Evolutionary conservation across 2,888 invertebrate species (phyloP), one percentile per base, ranked within the genome.

Genomic region (Gymnocheta viridis): DNA sequence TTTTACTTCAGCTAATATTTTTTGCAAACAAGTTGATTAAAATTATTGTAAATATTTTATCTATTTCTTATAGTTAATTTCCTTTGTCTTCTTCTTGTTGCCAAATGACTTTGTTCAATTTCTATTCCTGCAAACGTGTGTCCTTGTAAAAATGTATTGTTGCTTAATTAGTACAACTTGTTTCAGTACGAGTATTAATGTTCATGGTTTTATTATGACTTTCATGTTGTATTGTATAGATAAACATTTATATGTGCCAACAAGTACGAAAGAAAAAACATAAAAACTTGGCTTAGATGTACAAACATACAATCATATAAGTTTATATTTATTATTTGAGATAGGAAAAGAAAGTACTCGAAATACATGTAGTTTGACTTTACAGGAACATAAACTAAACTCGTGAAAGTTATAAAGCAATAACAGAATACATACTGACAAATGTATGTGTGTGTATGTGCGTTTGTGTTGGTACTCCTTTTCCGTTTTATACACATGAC

Each of bases 101-200:
- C 22, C n/a, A 67, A 49, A 35, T 51, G 14, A 29, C 62, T 41
- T 4, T 12, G 5, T 27, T 44, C 14, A 32, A 29, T 66, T 27
- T n/a, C 4, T 44, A 4, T 19, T 29, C 6, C 7, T n/a, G 2
- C 12, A 5, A 17, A 7, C 17, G 12, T 66, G 14, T 47, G 32
- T n/a, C 24, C 35, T 60, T 35, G 60, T 12, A 19, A 32, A 24
- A 44, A 24, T 64, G 29, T 49, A 41, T 51, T 70, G 62, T 44
- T 82, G 67, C 56, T 78, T 78, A 74, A 82, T 82, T 82, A 73
- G 73, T 64, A 38, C 22, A 77, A 78, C 47, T 60, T 70, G 66
- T 29, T 70, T 58, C 10, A n/a, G 10, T 22, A 35, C n/a, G 14
- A 41, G 14, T n/a, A 49, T 35, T 3, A 19, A 49, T 62, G 27